phyloP scores from a whole-genome alignment of 1,140 invertebrate genomes.

The Whitmania pigra region DNA sequence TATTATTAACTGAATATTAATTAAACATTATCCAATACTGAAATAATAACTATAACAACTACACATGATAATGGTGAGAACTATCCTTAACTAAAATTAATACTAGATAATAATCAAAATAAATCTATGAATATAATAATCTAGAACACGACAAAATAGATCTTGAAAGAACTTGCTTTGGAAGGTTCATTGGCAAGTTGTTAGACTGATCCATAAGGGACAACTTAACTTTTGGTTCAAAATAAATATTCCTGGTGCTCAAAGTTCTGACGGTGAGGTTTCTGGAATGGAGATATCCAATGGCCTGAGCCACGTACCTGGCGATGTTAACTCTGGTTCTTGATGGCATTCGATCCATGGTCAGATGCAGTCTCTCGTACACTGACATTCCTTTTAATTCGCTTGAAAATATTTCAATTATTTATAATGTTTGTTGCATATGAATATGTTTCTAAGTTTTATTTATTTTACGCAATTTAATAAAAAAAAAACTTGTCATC shows the following conservation, averaged over 20 bases:
- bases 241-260: slow-evolving; percentile 44
- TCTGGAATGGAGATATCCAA: slow-evolving; percentile 46
- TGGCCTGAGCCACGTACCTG: slow-evolving; percentile 39
- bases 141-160: background rate
- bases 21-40: background rate
- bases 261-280: slow-evolving; percentile 43
- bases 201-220: slow-evolving; percentile 41
- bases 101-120: background rate
- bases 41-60: background rate
- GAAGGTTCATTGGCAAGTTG: background rate
- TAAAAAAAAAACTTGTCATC: no score
- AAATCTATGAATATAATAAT: background rate
- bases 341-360: slow-evolving; percentile 33
- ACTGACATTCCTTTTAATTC: slow-evolving; percentile 38
- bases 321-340: slow-evolving; percentile 36
- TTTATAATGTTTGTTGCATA: no score
- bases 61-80: no score
- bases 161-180: background rate
- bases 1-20: no score
- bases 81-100: background rate
- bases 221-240: slow-evolving; percentile 43
- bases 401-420: slow-evolving; percentile 21
- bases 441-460: no score
- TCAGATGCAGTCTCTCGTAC: slow-evolving; percentile 38
- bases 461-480: no score